Percentiles rank a stretch among this genome's conserved stretches.
Conservation (phyloP, 2,888 invertebrate species). For the Chloroclysta siterata region DNA sequence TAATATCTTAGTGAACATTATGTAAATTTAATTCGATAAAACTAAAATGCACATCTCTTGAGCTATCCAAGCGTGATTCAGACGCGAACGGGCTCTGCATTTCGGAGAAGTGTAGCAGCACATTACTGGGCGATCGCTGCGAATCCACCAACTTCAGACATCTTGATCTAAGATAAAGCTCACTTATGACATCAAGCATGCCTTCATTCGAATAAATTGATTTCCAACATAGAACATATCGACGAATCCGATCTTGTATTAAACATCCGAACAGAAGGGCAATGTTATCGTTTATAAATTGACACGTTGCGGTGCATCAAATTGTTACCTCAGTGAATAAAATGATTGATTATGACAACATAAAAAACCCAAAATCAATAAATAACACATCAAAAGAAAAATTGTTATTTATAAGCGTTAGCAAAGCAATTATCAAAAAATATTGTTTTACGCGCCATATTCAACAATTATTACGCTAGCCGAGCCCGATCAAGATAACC, state of each 20-base stretch:
- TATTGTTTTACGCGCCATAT: conserved; percentile 44
- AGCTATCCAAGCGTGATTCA: conserved; percentile 47
- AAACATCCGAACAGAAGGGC: conserved; percentile 43
- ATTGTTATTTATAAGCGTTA: conserved; percentile 49
- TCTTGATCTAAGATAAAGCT: conserved; percentile 74
- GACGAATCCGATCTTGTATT: conserved; percentile 55
- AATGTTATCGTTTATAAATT: conserved; percentile 67
- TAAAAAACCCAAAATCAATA: conserved; percentile 34
- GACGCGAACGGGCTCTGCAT: conserved; percentile 33
- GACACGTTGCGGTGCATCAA: conserved; percentile 63
- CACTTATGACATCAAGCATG: conserved; percentile 79
- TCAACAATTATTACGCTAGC: conserved; percentile 74
- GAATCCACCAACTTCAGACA: conserved; percentile 70
- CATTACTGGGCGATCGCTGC: conserved; percentile 64
- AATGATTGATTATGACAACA: conserved; percentile 58
- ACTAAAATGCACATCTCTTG: conserved; percentile 13
- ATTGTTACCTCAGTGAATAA: conserved; percentile 52
- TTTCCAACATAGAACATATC: conserved; percentile 66
- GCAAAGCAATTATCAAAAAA: conserved; percentile 43
- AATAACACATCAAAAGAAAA: conserved; percentile 45
- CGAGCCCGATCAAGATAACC: conserved; percentile 78
- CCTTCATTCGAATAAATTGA: conserved; percentile 81
- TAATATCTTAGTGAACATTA: background rate
- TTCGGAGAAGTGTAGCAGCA: conserved; percentile 73
- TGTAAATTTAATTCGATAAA: background rate